Evolutionary conservation across 1,140 invertebrate species (phyloP).

Genomic region (Drosophila virilis): DNA sequence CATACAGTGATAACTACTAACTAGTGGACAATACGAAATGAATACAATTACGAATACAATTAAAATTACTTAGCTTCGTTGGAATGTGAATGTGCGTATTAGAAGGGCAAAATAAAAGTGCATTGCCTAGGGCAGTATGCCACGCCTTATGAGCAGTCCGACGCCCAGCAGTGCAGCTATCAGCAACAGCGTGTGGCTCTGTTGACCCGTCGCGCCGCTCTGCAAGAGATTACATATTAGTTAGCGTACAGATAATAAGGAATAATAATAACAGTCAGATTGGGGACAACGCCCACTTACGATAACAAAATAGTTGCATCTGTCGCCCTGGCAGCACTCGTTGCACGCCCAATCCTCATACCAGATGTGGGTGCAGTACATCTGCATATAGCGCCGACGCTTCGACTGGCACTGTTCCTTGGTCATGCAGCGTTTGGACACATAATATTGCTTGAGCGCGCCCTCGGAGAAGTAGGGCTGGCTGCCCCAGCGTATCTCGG

Average conservation of each 20-base stretch:
- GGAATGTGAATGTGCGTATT: constrained; percentile 25
- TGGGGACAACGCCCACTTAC: constrained; percentile 88
- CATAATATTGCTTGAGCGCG: constrained; percentile 96
- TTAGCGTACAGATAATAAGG: not conserved
- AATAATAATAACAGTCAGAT: too few relatives aligned
- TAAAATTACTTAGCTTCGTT: constrained; percentile 35
- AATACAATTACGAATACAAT: constrained; percentile 15
- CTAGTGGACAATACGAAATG: constrained; percentile 32
- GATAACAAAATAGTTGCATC: constrained; percentile 98
- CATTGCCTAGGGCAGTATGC: constrained; percentile 25
- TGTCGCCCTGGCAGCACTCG: constrained; percentile 98
- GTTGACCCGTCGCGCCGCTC: constrained; percentile 45
- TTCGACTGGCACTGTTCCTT: constrained; percentile 91
- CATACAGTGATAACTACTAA: constrained; percentile 38
- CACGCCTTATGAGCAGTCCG: constrained; percentile 16
- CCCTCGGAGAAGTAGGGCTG: constrained; percentile 97
- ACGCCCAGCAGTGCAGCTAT: constrained; percentile 21
- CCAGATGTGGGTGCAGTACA: constrained; percentile 96
- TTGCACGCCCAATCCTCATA: constrained; percentile 99
- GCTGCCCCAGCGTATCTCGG: constrained; percentile 96
- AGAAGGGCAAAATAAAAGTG: not conserved
- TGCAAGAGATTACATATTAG: constrained; percentile 28
- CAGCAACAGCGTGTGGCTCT: constrained; percentile 3
- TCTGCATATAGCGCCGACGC: constrained; percentile 88
- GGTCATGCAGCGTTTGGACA: constrained; percentile 95